Base-by-base conservation (phyloP, 2,797 vertebrate species). In the Anguilla pacifica region DNA sequence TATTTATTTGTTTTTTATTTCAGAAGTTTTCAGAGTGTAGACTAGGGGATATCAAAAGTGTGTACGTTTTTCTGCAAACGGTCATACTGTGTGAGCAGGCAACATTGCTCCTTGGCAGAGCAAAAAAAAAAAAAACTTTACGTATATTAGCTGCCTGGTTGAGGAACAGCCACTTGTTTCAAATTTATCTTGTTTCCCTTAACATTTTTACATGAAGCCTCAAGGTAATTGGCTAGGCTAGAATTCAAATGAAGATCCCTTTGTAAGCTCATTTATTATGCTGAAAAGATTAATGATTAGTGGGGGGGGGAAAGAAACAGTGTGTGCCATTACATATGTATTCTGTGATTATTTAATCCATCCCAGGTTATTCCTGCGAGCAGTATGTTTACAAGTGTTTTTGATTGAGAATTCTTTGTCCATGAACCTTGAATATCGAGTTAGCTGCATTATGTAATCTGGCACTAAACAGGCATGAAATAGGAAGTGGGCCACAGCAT, bases 401-500 rank as follows among this genome's bases (percentile, higher is more conserved):
- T 67, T n/a, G n/a, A n/a, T 67, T 67, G 6, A n/a, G 1, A 77
- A 43, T 13, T 74, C 67, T 87, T 88, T 90, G 90, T 91, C 91
- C 92, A 93, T 87, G 90, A 86, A 92, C 88, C 89, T 88, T 85
- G 87, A 87, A 77, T 91, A 88, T 90, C 90, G 87, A 89, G 87
- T 87, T 55, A 79, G 88, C 84, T 85, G 86, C 91, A 93, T 85
- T 84, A 88, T 88, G 86, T 92, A 92, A 91, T 87, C 91, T 91
- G 89, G 86, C 67, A 90, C 85, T 88, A 91, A 91, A 91, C 92
- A 94, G 92, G 91, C 90, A 88, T 91, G 91, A 89, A 90, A 93
- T 90, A 92, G 88, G 91, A 89, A 94, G 92, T 90, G 87, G 87
- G 22, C 28, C 31, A 28, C 93, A 92, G 94, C 94, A 93, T 95